Conservation (phyloP, 2,113 vertebrate genomes). For the Pristiophorus japonicus region DNA sequence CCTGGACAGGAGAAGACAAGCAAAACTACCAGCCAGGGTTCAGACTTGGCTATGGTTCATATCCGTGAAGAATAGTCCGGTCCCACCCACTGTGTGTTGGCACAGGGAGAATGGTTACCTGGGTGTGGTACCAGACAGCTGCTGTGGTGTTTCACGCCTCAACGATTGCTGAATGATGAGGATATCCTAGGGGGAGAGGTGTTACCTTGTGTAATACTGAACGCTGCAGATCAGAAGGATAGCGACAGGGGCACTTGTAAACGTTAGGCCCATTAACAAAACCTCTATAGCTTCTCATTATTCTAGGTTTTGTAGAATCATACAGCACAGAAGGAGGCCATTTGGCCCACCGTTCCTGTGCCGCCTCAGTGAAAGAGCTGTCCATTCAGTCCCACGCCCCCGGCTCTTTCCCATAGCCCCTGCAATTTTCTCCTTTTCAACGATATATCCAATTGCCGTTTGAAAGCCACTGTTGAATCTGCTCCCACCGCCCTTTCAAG, state of each 20-base stretch:
- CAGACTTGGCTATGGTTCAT: too few relatives aligned
- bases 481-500: background rate
- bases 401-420: background rate
- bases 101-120: background rate
- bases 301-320: background rate
- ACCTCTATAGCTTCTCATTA: background rate
- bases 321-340: background rate
- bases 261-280: background rate
- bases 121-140: background rate
- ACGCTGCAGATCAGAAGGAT: background rate
- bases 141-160: background rate
- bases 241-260: background rate
- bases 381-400: background rate
- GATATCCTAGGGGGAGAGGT: background rate
- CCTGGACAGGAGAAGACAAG: background rate
- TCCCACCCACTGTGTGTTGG: background rate
- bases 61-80: background rate
- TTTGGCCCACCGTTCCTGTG: background rate
- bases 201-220: background rate
- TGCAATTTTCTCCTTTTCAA: background rate
- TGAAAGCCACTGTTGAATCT: background rate
- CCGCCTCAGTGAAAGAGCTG: background rate
- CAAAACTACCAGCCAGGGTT: background rate
- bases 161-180: background rate
- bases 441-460: background rate